Base-by-base conservation (phyloP, 2,888 invertebrate species). In the Rhagonycha lutea region DNA sequence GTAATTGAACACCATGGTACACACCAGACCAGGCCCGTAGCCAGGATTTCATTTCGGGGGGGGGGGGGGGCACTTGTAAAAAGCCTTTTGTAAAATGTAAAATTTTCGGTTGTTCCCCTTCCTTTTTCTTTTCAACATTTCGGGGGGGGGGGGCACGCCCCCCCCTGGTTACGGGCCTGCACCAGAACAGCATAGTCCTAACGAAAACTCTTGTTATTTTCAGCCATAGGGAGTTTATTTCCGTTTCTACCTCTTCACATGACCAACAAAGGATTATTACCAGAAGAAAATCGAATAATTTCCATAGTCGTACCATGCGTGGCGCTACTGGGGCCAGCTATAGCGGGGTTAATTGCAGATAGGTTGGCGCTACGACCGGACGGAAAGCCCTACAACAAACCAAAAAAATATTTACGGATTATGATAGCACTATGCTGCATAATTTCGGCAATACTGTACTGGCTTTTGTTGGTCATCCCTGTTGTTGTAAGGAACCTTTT, bases 161-260 rank as follows among this genome's bases (percentile, higher is more conserved):
- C n/a, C n/a, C n/a, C n/a, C n/a, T n/a, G n/a, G n/a, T n/a, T n/a
- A n/a, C n/a, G n/a, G n/a, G n/a, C n/a, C n/a, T n/a, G n/a, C 47
- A 47, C 47, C 47, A 47, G 32, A 1, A 12, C 29, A 32, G n/a
- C 2, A 7, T 18, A n/a, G 32, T 47, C n/a, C n/a, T 47, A n/a
- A 47, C 12, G 5, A n/a, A 60, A 23, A 2, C 5, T 2, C 10
- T 47, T 65, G 29, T 62, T 76, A 29, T 75, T 85, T 85, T 69
- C 87, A 96, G 96, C 94, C 81, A 89, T 96, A 83, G 95, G 96
- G 80, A 94, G 94, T 82, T 90, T 97, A 79, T 92, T 94, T 83
- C 94, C 96, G 8, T 94, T 95, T 87, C 92, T 97, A 78, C 92
- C 95, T 14, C 89, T 94, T 75, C 95, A 95, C 88, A 94, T 95